phyloP scores from a whole-genome alignment of 2,797 vertebrate species.

The Somateria mollissima region DNA sequence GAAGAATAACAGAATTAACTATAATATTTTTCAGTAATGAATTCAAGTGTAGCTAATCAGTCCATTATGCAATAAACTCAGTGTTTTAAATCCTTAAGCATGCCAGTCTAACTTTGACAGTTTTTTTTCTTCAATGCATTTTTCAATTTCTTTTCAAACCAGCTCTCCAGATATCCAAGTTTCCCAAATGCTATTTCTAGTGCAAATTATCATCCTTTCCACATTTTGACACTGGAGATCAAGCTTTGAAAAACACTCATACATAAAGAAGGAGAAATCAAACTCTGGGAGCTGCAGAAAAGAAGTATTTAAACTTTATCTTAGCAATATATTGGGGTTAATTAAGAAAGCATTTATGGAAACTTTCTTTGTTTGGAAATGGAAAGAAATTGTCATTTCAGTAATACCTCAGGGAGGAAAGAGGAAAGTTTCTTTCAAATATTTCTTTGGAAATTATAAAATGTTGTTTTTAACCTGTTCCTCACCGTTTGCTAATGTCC shows the following conservation, averaged over 20 bases:
- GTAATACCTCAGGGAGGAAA: background rate
- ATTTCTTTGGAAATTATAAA: slow-evolving; percentile 20
- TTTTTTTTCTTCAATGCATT: slow-evolving; percentile 29
- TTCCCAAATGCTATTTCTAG: slow-evolving; percentile 8
- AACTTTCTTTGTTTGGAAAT: background rate
- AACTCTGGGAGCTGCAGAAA: slow-evolving; percentile 1
- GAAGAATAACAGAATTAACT: background rate
- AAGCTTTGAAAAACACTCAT: background rate
- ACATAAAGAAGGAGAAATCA: background rate
- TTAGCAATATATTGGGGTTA: background rate
- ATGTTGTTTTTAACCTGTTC: background rate
- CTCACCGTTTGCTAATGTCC: background rate
- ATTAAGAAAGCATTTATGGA: slow-evolving; percentile 39
- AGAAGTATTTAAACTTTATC: background rate
- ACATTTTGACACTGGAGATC: slow-evolving; percentile 35
- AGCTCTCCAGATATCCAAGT: slow-evolving; percentile 18
- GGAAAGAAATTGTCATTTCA: slow-evolving; percentile 14
- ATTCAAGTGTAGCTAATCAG: slow-evolving; percentile 19
- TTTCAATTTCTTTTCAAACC: slow-evolving; percentile 43
- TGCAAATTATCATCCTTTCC: slow-evolving; percentile 46
- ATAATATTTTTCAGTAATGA: background rate
- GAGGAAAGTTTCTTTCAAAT: slow-evolving; percentile 22
- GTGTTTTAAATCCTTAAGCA: background rate
- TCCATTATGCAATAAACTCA: background rate
- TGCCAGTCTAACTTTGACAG: slow-evolving; percentile 26